A percentile compares a stretch with the other conserved stretches of the same genome.
Conservation (phyloP, 2,888 invertebrate species). For the Drosophila greeni region DNA sequence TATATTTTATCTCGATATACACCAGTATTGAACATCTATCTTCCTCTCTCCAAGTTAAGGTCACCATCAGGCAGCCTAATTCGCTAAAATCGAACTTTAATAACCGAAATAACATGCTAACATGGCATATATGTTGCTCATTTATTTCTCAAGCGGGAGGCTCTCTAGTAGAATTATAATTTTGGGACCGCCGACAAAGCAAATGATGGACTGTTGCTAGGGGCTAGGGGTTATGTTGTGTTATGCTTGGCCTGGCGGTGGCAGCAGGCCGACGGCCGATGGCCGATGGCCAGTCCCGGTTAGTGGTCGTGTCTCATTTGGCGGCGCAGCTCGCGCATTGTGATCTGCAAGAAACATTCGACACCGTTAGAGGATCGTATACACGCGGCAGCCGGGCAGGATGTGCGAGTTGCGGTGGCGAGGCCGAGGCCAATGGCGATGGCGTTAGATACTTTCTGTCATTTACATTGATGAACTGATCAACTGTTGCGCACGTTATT, state of each 20-base stretch:
- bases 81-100: background rate
- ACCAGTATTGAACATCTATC: background rate
- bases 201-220: background rate
- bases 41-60: background rate
- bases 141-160: background rate
- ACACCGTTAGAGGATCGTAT: constrained; percentile 7
- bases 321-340: constrained; percentile 63
- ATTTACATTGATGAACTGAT: constrained; percentile 39
- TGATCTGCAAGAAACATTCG: constrained; percentile 54
- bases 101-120: background rate
- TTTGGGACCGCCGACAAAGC: background rate
- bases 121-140: background rate
- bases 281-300: background rate
- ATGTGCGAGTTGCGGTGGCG: background rate
- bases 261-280: constrained; percentile 1
- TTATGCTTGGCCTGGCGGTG: background rate
- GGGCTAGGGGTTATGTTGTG: background rate
- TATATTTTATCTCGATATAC: too few species aligned
- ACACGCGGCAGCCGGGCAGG: background rate
- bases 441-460: constrained; percentile 50
- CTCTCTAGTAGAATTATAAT: background rate
- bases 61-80: too few species aligned
- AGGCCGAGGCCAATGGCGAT: background rate
- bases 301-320: constrained; percentile 49
- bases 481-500: constrained; percentile 53